Base-by-base conservation (phyloP, 1,140 invertebrate species). In the Polyergus mexicanus region DNA sequence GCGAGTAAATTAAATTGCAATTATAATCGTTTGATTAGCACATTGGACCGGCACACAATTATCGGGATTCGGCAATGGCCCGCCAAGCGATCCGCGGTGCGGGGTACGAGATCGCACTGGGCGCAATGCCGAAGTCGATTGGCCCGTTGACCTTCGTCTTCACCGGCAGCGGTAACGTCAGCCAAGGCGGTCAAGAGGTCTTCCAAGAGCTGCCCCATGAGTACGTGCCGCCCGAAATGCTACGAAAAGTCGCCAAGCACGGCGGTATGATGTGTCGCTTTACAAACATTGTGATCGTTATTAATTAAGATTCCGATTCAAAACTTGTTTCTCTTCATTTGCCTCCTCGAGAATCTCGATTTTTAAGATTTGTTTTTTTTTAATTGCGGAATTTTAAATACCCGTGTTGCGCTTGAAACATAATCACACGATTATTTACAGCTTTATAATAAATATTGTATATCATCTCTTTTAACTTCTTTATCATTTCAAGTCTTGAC, bases 81-180 rank as follows among this genome's bases (percentile, higher is more conserved):
- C 96, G 98, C 38, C 99, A 99, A 95, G 98, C 99, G 0, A 98
- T 99, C 16, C 95, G 99, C 66, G 99, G 99, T 94, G 98, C 98
- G 51, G 99, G 99, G 0, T 99, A 99, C 93, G 99, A 99, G 95
- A 99, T 99, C 58, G 97, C 99, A 0, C 95, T 99, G 47, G 99
- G 98, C 19, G 97, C 99, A 95, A 98, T 99, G 98, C 99, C 99
- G 16, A 98, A 98, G 93, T 99, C 99, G 0, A 97, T 99, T 75
- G 99, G 99, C 0, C 99, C 99, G 0, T 95, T 99, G 3, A 99
- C 98, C 0, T 99, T 99, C 95, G 98, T 99, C 1, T 99, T 99
- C 92, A 99, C 99, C 10, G 99, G 99, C 5, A 98, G 98, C 16
- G 97, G 97, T 54, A 98, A 98, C 91, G 97, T 98, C 0, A 98